A percentile compares a stretch with the other conserved stretches of the same genome.
phyloP scores from a whole-genome alignment of 2,888 invertebrate species.

The Synanthedon tipuliformis region DNA sequence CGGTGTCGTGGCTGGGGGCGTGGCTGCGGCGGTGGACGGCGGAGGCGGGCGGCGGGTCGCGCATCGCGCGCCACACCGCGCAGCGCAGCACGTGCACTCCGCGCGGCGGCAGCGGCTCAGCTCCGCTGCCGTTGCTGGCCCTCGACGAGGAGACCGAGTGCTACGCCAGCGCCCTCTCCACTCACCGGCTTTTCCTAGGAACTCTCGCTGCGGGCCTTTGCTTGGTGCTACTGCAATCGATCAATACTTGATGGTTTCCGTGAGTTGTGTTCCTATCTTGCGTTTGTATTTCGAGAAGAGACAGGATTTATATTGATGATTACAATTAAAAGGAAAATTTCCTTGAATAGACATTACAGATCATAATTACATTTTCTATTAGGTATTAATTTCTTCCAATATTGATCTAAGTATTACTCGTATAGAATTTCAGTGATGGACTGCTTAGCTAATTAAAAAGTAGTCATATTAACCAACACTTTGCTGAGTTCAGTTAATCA shows the following conservation, averaged over 20 bases:
- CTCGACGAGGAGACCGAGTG: conserved; percentile 80
- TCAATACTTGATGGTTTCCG: neutral
- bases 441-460: no score
- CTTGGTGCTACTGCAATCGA: conserved; percentile 12
- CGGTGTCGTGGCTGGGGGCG: conserved; percentile 85
- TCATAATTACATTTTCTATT: no score
- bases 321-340: no score
- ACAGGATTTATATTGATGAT: no score
- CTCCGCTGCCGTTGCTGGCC: conserved; percentile 70
- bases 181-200: conserved; percentile 4
- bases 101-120: conserved; percentile 20
- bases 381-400: no score
- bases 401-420: no score
- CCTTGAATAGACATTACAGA: no score
- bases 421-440: no score
- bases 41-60: conserved; percentile 77
- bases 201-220: conserved; percentile 12
- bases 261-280: no score
- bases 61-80: conserved; percentile 23
- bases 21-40: conserved; percentile 88
- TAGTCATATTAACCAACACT: no score
- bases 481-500: no score
- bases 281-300: no score
- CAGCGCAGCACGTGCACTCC: conserved; percentile 23
- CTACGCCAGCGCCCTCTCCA: conserved; percentile 78